These are phyloP conservation scores for Eira barbara DNA, from an alignment of 2,113 vertebrate species.

Conservation along the genomic window DNA sequence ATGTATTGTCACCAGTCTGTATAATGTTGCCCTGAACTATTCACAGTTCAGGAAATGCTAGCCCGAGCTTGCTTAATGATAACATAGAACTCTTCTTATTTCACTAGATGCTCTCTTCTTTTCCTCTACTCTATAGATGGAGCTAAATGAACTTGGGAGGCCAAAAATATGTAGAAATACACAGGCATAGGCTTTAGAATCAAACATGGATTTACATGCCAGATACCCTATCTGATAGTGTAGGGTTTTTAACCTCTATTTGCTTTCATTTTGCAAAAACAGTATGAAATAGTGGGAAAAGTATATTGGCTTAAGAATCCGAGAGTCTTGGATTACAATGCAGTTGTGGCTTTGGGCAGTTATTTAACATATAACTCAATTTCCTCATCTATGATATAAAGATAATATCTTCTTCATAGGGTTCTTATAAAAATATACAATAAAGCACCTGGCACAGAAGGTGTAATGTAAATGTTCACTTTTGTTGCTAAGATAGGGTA, in stretches of 20 bases:
- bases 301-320: background rate
- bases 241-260: background rate
- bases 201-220: background rate
- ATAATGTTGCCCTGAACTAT: background rate
- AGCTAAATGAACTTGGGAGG: background rate
- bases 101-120: background rate
- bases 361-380: background rate
- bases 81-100: slow-evolving; percentile 2
- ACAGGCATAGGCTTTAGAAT: background rate
- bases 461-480: background rate
- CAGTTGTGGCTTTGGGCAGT: background rate
- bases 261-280: background rate
- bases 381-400: background rate
- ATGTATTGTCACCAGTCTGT: background rate
- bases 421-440: background rate
- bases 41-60: slow-evolving; percentile 12
- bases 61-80: background rate
- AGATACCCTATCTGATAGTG: background rate
- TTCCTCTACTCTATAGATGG: background rate
- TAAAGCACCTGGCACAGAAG: background rate
- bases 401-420: background rate
- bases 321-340: background rate
- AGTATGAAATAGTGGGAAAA: background rate
- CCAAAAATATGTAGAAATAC: background rate
- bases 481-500: background rate